Conservation (phyloP, 1,140 invertebrate species). For the Cotesia typhae region DNA sequence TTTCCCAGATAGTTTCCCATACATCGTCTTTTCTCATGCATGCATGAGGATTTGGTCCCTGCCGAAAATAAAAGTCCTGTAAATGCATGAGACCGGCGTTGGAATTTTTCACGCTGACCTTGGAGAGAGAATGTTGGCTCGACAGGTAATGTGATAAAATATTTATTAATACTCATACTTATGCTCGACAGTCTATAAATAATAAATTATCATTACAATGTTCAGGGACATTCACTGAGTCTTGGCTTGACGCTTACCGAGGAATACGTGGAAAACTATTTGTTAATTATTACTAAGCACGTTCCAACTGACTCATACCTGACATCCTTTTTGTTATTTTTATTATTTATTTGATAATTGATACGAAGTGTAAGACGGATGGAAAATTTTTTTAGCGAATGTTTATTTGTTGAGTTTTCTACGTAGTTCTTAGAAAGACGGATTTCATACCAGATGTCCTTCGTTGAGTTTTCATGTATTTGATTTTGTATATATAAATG, state of each 20-base stretch:
- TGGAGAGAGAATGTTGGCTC: not conserved
- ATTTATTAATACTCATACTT: too few relatives aligned
- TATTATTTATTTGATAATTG: not conserved
- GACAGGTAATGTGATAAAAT: slow-evolving; percentile 1
- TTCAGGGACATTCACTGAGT: not conserved
- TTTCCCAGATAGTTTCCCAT: slow-evolving; percentile 9
- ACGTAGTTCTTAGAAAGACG: too few relatives aligned
- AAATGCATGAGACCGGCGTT: not conserved
- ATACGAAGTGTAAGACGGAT: too few relatives aligned
- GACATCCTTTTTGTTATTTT: not conserved
- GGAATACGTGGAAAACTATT: not conserved
- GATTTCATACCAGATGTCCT: too few relatives aligned
- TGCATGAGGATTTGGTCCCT: not conserved
- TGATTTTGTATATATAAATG: too few relatives aligned
- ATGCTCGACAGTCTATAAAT: too few relatives aligned
- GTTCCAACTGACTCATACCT: not conserved
- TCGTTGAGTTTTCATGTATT: too few relatives aligned
- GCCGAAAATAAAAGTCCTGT: not conserved
- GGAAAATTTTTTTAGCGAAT: too few relatives aligned
- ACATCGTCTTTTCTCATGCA: not conserved
- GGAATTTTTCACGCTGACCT: not conserved
- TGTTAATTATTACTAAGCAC: slow-evolving; percentile 7
- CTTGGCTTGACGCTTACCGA: not conserved
- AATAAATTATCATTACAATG: too few relatives aligned
- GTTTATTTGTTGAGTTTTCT: too few relatives aligned